Base-by-base conservation (phyloP, 64 coral and sea anemone species). In the Stichodactyla helianthus region DNA sequence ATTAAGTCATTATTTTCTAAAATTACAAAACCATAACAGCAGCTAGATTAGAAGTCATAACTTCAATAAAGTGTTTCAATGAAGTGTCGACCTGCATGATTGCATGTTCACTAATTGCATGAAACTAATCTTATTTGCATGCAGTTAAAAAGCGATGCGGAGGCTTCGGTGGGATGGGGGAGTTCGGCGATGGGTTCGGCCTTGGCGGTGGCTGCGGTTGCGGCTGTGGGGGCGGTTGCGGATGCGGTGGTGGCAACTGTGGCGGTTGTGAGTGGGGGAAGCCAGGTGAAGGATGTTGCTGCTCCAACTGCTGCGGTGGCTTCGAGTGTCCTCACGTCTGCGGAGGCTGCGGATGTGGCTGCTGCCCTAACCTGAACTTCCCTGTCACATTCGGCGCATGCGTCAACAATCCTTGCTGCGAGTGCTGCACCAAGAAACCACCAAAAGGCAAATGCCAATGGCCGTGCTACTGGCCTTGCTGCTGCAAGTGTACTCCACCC, bases 391-490 rank as follows among this genome's bases (percentile, higher is more conserved):
- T 92, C 63, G 90, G 90, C 28, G 90, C 90, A 82, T 92, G 90
- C 52, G 90, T 92, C 6, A 92, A 92, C 63, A 92, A 92, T 77
- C 90, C 90, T 51, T 92, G 90, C 53, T 92, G 90, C 44, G 90
- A 92, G 50, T 92, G 90, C 70, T 92, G 90, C 18, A 35, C 79
- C 74, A 92, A 92, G 86, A 92, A 92, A 52, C 90, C 90, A 28
- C 90, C 85, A 54, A 65, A 86, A 52, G 90, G 90, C 77, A 74
- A 74, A 31, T 92, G 90, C 54, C 84, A 92, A 59, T 92, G 90
- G 90, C 90, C 90, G 59, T 92, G 90, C 85, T 85, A 85, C 70
- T 92, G 90, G 90, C 90, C 90, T 10, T 92, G 90, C 77, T 92
- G 90, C 84, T 92, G 90, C 51, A 83, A 92, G 71, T 92, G 90